Base-by-base conservation (phyloP, 2,113 vertebrate species). In the Verasper variegatus region DNA sequence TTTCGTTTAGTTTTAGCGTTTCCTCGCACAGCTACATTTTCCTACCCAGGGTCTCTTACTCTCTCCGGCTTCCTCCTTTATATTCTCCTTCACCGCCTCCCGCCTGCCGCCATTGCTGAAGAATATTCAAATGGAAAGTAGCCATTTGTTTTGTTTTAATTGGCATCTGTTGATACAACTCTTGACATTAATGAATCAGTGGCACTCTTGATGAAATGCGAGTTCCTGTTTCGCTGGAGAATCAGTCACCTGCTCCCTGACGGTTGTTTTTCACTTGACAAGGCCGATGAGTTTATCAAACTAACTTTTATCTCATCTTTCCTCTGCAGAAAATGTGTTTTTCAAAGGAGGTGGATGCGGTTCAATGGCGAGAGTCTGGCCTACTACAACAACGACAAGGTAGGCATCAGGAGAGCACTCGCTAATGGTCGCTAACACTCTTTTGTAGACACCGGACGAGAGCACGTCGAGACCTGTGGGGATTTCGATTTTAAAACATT, bases 381-480 rank as follows among this genome's bases (percentile, higher is more conserved):
- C 65, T 99, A 99, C 82, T 98, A 96, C 90, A 97, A 96, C 88
- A 99, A 95, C 0, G 98, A 99, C 58, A 98, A 97, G 95, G 98
- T 98, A 89, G 91, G 90, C 60, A 35, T 0, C 14, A 47, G 72
- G 0, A 42, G 12, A 23, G 61, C 5, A 40, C 45, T 18, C 2
- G n/a, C 37, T 31, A 51, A 40, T 52, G 35, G 11, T 52, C 17
- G 47, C 35, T 37, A 37, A 37, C 35, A 37, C 8, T 4, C 1
- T 37, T 35, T 37, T 37, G 35, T 9, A 1, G 35, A 35, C 6
- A 31, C 4, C 27, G 4, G 27, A 27, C 27, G 0, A 27, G 27
- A 27, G 27, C 54, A 18, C 17, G 17, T 18, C 15, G 18, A 52
- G 27, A 31, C 31, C 31, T 31, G 31, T 31, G 6, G 6, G 31